Evolutionary conservation across 2,113 vertebrate genomes (phyloP).

Genomic region (Notarius lentiginosus): DNA sequence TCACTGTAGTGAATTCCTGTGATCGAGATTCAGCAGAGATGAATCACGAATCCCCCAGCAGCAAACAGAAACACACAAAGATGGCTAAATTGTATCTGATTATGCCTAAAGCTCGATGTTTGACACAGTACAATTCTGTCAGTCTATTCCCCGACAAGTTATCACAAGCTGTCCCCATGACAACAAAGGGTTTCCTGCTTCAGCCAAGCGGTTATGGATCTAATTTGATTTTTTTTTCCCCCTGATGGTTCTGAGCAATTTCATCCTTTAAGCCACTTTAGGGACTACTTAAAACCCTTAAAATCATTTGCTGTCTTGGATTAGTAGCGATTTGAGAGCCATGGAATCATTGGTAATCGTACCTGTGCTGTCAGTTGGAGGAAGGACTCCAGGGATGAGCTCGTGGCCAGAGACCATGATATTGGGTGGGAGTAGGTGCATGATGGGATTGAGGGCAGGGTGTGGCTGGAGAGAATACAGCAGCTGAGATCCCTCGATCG

Average conservation of each 20-base stretch:
- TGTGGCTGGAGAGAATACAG: conserved; percentile 77
- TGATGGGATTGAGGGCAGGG: conserved; percentile 63
- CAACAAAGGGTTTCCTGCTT: conserved; percentile 42
- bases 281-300: conserved; percentile 25
- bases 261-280: conserved; percentile 34
- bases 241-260: conserved; percentile 22
- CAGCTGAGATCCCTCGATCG: conserved; percentile 77
- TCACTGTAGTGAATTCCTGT: conserved; percentile 50
- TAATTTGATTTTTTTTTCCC: conserved; percentile 27
- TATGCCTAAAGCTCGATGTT: conserved; percentile 20
- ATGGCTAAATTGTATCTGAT: conserved; percentile 5
- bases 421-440: conserved; percentile 87
- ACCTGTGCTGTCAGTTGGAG: conserved; percentile 63
- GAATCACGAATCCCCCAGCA: conserved; percentile 4
- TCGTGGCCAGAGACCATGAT: conserved; percentile 79
- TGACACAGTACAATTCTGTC: conserved; percentile 22
- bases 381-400: conserved; percentile 77
- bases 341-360: conserved; percentile 39
- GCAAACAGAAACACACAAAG: neutral
- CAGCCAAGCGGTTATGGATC: conserved; percentile 37
- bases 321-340: neutral
- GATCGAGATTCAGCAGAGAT: conserved; percentile 11
- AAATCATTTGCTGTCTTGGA: conserved; percentile 12
- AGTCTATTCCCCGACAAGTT: neutral
- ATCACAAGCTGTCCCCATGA: conserved; percentile 39